Conservation (phyloP, 2,113 vertebrate species). For the Butorides virescens region DNA sequence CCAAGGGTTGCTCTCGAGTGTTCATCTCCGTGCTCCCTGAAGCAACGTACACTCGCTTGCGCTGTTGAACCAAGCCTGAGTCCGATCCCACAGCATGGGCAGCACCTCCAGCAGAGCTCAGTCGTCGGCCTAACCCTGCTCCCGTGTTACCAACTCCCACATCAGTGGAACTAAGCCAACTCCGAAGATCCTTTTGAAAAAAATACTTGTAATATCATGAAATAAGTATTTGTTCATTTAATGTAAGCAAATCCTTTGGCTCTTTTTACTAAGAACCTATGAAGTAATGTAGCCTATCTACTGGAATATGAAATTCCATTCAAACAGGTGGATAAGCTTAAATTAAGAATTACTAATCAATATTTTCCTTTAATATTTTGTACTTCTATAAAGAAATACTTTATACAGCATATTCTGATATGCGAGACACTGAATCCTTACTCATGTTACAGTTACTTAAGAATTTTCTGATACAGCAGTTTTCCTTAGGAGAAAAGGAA, state of each 20-base stretch:
- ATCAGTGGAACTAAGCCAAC: neutral
- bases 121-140: neutral
- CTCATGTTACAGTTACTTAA: neutral
- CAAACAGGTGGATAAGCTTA: neutral
- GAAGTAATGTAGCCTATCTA: neutral
- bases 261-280: neutral
- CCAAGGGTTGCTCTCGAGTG: neutral
- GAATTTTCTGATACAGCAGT: neutral
- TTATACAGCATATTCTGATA: neutral
- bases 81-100: neutral
- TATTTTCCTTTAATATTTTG: neutral
- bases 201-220: neutral
- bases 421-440: neutral
- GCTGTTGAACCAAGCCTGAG: neutral
- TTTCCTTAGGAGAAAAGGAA: neutral
- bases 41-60: neutral
- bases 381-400: neutral
- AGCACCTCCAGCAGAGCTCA: neutral
- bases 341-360: neutral
- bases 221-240: neutral
- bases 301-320: neutral
- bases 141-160: neutral
- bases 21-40: neutral
- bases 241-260: neutral
- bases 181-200: neutral